A percentile compares a stretch with the other conserved stretches of the same genome.
phyloP scores from a whole-genome alignment of 2,113 vertebrate species.

The Scalopus aquaticus region DNA sequence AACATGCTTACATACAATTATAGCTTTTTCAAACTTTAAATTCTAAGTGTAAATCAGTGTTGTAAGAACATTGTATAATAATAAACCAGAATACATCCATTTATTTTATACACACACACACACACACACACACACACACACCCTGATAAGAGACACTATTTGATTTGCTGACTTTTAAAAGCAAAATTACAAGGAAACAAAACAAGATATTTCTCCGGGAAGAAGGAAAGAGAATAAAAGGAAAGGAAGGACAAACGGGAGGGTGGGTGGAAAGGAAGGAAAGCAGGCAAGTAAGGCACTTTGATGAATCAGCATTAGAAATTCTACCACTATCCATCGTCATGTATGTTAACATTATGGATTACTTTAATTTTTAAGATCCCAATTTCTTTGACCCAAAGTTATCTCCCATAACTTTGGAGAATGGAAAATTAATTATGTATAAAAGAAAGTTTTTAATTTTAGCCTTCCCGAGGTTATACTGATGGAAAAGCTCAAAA shows the following conservation, averaged over 20 bases:
- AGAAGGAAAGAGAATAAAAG: constrained; percentile 54
- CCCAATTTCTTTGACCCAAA: not conserved
- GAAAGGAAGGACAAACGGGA: not conserved
- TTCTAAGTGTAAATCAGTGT: not conserved
- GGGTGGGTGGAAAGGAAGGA: not conserved
- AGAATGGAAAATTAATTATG: not conserved
- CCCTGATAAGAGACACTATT: not conserved
- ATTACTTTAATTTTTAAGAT: not conserved
- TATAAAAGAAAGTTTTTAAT: not conserved
- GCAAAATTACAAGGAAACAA: constrained; percentile 18
- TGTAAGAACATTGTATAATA: not conserved
- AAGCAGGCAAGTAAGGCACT: not conserved
- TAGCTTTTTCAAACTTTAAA: not conserved
- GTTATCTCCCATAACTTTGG: not conserved
- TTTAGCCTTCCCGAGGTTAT: not conserved
- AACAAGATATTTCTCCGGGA: constrained; percentile 4
- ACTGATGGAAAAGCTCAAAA: not conserved
- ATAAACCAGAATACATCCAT: not conserved
- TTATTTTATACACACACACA: too few species aligned
- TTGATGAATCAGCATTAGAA: not conserved
- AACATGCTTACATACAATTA: not conserved
- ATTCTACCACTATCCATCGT: not conserved
- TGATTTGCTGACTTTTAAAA: not conserved
- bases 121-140: too few species aligned
- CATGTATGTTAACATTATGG: not conserved